Base-by-base conservation (phyloP, 1,140 invertebrate genomes). In the Listronotus bonariensis region DNA sequence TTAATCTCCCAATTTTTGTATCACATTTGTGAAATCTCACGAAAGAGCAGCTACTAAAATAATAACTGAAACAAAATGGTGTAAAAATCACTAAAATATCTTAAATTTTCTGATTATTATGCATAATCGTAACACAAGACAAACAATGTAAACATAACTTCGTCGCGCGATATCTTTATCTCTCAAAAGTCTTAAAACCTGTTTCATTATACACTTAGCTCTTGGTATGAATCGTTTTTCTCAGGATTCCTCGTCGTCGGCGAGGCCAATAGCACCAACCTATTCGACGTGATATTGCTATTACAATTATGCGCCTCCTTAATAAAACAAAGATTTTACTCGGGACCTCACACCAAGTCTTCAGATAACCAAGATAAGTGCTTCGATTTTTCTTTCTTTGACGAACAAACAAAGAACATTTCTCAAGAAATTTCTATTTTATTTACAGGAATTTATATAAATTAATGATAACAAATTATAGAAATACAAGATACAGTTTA, bases 231-330 rank as follows among this genome's bases (percentile, higher is more conserved):
- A 58, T 42, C 38, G 38, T 41, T 58, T 58, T 58, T 58, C 38
- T 41, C 20, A n/a, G 55, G 55, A 41, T 42, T 58, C 38, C 55
- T n/a, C 14, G 9, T 10, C 12, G 20, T 18, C 38, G 8, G 54
- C 41, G 42, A 46, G 55, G 55, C 55, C 55, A 58, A 58, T 58
- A 58, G 45, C 55, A 58, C 55, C 55, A 34, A 26, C 55, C 41
- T 58, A 58, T 58, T 38, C 55, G 55, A 58, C 55, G 55, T 58
- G 55, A 58, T 58, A 58, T 58, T 58, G 55, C 55, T 58, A 58
- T 58, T 58, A 58, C 55, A 58, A 58, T 58, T 58, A 58, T 58
- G 55, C 55, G 41, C 43, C 42, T 58, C 45, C 55, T 46, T 58
- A 41, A 58, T 58, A 58, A 58, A 58, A 58, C 55, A 58, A 58